Conservation (phyloP, 2,113 vertebrate genomes). For the Tenrec ecaudatus region DNA sequence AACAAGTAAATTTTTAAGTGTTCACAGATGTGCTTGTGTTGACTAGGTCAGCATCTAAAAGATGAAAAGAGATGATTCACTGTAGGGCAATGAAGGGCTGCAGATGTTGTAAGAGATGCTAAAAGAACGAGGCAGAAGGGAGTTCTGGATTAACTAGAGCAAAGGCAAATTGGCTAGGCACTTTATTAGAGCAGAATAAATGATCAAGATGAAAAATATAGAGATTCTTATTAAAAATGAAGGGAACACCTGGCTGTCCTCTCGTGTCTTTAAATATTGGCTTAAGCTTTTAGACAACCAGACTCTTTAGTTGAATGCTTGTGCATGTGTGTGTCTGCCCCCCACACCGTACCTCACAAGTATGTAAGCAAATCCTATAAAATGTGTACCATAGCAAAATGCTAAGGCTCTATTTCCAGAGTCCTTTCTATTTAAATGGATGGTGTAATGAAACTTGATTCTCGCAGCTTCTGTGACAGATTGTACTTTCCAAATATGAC, state of each 20-base stretch:
- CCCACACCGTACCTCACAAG: background rate
- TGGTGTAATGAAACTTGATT: background rate
- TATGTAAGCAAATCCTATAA: background rate
- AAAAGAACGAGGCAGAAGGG: constrained; percentile 24
- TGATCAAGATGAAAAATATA: constrained; percentile 42
- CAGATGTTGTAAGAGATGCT: constrained; percentile 58
- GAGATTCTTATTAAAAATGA: constrained; percentile 67
- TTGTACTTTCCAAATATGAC: constrained; percentile 13
- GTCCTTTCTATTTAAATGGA: background rate
- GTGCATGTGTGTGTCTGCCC: background rate
- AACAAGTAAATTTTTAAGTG: constrained; percentile 53
- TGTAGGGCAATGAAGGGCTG: constrained; percentile 56
- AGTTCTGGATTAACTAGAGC: constrained; percentile 64
- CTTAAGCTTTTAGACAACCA: constrained; percentile 5
- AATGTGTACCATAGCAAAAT: background rate
- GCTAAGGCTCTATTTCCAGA: background rate
- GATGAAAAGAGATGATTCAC: constrained; percentile 65
- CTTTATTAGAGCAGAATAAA: constrained; percentile 78
- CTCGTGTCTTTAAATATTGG: constrained; percentile 45
- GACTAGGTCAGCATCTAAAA: constrained; percentile 66
- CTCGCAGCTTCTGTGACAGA: constrained; percentile 27
- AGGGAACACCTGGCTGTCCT: constrained; percentile 51
- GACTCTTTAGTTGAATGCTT: background rate
- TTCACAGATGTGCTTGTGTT: constrained; percentile 67
- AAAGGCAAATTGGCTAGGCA: constrained; percentile 63